phyloP scores from a whole-genome alignment of 2,797 vertebrate species.

The Crenichthys baileyi region DNA sequence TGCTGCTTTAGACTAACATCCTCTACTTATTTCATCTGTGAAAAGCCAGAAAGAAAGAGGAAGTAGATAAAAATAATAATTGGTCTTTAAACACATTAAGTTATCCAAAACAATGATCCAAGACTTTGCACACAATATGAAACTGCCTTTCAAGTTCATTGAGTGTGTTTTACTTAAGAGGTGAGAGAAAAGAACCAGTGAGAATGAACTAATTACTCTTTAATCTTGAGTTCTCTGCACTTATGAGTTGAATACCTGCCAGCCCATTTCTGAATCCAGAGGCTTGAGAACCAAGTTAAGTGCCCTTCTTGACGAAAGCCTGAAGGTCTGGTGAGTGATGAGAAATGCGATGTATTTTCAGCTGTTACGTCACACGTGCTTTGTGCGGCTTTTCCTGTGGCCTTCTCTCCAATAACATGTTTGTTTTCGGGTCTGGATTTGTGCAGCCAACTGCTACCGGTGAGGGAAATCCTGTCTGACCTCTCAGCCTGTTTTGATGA shows the following conservation, averaged over 20 bases:
- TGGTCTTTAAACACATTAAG: neutral
- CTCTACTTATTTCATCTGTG: neutral
- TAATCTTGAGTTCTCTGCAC: neutral
- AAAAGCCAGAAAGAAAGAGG: neutral
- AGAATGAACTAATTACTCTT: conserved; percentile 7
- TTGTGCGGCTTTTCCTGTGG: conserved; percentile 72
- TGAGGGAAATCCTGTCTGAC: conserved; percentile 78
- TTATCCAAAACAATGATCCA: neutral
- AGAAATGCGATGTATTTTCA: conserved; percentile 65
- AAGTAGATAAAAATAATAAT: neutral
- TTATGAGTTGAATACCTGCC: conserved; percentile 8
- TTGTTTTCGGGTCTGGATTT: conserved; percentile 78
- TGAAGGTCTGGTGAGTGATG: conserved; percentile 51
- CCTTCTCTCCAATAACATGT: conserved; percentile 67
- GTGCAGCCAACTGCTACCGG: conserved; percentile 63
- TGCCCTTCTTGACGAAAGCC: conserved; percentile 49
- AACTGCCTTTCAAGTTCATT: neutral
- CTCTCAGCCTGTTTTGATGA: conserved; percentile 55
- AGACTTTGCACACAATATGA: neutral
- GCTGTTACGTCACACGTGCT: conserved; percentile 60
- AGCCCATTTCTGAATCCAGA: conserved; percentile 24
- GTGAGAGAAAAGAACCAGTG: neutral
- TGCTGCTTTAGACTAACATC: neutral
- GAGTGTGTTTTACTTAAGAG: conserved; percentile 8
- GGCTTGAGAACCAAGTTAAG: conserved; percentile 51